A percentile compares a stretch with the other conserved stretches of the same genome.
These are phyloP conservation scores for Sminthurides aquaticus DNA, from an alignment of 2,888 invertebrate genomes.

Conservation along the genomic window DNA sequence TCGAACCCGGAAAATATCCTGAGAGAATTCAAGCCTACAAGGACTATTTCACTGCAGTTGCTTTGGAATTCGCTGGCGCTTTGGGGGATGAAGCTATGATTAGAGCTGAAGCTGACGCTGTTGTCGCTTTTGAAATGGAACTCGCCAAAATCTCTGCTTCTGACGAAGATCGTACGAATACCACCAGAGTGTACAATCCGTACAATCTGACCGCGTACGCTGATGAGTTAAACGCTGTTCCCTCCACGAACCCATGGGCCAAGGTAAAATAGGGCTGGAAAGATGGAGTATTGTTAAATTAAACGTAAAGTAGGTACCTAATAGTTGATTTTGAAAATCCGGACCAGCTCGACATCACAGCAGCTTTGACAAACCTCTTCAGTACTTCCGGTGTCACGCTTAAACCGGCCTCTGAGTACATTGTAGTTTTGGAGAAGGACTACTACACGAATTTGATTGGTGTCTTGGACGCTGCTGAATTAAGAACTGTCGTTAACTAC, in stretches of 20 bases:
- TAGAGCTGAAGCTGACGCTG: constrained; percentile 19
- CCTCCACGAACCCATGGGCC: background rate
- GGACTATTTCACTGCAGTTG: constrained; percentile 27
- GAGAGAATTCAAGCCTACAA: constrained; percentile 29
- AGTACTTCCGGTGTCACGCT: constrained; percentile 28
- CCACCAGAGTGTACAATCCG: constrained; percentile 35
- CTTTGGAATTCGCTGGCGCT: constrained; percentile 22
- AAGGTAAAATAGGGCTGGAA: too few relatives aligned
- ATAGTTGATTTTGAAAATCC: background rate
- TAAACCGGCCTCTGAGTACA: constrained; percentile 12
- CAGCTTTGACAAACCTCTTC: constrained; percentile 20
- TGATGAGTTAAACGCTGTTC: constrained; percentile 18
- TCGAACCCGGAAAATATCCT: constrained; percentile 11
- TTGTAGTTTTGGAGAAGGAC: constrained; percentile 31
- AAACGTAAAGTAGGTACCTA: too few relatives aligned
- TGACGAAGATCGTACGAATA: constrained; percentile 33
- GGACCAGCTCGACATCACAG: background rate
- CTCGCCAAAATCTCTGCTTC: constrained; percentile 32
- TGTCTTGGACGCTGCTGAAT: constrained; percentile 19
- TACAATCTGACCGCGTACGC: constrained; percentile 26
- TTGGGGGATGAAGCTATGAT: constrained; percentile 15
- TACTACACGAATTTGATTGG: constrained; percentile 27
- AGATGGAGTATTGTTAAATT: too few relatives aligned
- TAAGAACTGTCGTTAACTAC: constrained; percentile 32
- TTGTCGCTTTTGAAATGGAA: constrained; percentile 33